Conservation (phyloP, 1,140 invertebrate genomes). For the Pseudomyrmex concolor region DNA sequence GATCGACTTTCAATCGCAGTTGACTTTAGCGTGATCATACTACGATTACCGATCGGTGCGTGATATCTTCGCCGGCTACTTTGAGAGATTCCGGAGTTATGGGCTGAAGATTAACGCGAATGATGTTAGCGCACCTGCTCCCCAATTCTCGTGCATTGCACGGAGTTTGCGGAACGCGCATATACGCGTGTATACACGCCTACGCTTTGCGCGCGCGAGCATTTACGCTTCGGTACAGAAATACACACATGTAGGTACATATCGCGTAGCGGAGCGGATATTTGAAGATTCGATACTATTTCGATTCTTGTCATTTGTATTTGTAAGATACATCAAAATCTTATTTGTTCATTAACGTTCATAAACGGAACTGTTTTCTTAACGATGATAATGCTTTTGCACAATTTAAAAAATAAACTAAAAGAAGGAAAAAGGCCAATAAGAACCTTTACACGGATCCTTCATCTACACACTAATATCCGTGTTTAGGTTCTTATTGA, state of each 20-base stretch:
- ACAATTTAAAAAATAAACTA: neutral
- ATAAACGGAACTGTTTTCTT: too few species aligned
- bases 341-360: too few species aligned
- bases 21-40: conserved; percentile 48
- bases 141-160: conserved; percentile 20
- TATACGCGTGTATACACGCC: neutral
- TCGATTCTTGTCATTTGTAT: too few species aligned
- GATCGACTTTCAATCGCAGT: conserved; percentile 54
- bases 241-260: conserved; percentile 6
- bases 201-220: neutral
- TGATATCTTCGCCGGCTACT: conserved; percentile 66
- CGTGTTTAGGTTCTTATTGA: too few species aligned
- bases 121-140: conserved; percentile 81
- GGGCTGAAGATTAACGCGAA: conserved; percentile 78
- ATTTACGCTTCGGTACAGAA: neutral
- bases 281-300: neutral
- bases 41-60: conserved; percentile 73
- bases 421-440: too few species aligned
- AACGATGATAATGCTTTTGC: neutral
- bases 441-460: too few species aligned
- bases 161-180: conserved; percentile 52
- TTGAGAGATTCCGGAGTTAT: conserved; percentile 73
- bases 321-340: too few species aligned
- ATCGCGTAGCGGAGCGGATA: conserved; percentile 1
- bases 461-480: too few species aligned